Evolutionary conservation across 1,140 invertebrate genomes (phyloP).

Genomic region (Drosophila pruinosa): DNA sequence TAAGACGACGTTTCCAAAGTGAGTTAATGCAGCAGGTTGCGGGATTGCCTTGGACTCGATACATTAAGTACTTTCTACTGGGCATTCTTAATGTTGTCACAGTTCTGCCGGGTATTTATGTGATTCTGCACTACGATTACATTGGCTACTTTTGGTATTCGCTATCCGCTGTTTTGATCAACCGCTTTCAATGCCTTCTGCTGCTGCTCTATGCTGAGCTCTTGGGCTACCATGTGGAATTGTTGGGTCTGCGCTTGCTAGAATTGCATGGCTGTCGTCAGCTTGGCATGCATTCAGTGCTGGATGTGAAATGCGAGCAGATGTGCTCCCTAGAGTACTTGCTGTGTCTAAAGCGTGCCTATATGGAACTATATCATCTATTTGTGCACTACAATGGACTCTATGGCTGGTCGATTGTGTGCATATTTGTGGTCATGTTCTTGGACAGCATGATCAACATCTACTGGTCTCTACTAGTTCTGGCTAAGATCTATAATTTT

Average conservation of each 20-base stretch:
- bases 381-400: constrained; percentile 45
- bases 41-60: constrained; percentile 1
- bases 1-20: constrained; percentile 36
- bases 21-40: constrained; percentile 27
- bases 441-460: constrained; percentile 63
- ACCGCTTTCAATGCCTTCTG: constrained; percentile 51
- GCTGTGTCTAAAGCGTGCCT: constrained; percentile 44
- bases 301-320: constrained; percentile 41
- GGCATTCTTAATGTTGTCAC: constrained; percentile 14
- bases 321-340: constrained; percentile 63
- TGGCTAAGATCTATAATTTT: constrained; percentile 38
- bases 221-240: constrained; percentile 43
- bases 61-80: constrained; percentile 39
- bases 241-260: constrained; percentile 30
- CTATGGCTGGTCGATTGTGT: constrained; percentile 60
- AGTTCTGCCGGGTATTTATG: constrained; percentile 9
- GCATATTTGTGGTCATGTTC: constrained; percentile 60
- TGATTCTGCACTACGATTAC: neutral
- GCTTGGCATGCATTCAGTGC: neutral
- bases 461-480: constrained; percentile 54
- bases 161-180: constrained; percentile 26
- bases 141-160: constrained; percentile 60
- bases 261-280: constrained; percentile 37
- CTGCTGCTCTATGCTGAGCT: constrained; percentile 55
- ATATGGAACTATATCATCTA: constrained; percentile 56